Evolutionary conservation across 1,140 invertebrate species (phyloP).

Genomic region (Trissolcus basalis): DNA sequence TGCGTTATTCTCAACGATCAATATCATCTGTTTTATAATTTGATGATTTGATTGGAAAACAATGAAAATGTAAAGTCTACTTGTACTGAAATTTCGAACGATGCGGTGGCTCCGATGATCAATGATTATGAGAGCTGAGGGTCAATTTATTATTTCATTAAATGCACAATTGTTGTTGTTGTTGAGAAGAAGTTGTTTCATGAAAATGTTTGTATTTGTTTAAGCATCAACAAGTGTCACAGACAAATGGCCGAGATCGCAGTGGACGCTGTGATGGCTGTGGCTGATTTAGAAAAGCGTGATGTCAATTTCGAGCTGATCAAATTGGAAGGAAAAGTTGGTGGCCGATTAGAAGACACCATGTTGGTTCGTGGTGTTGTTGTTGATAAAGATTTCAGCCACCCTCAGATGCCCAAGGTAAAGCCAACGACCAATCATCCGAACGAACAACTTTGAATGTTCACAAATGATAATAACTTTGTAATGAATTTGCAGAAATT

Average conservation of each 20-base stretch:
- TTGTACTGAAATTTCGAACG: constrained; percentile 8
- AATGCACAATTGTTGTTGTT: constrained; percentile 56
- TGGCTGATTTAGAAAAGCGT: constrained; percentile 93
- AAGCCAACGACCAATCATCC: no score
- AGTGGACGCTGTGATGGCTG: constrained; percentile 95
- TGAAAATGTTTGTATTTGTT: constrained; percentile 69
- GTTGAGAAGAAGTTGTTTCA: no score
- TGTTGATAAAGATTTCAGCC: constrained; percentile 99
- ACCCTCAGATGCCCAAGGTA: constrained; percentile 99
- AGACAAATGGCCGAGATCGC: constrained; percentile 99
- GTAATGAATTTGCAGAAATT: constrained; percentile 79
- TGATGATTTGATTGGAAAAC: not conserved
- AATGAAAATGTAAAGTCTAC: not conserved
- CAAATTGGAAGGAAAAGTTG: constrained; percentile 99
- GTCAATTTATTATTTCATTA: constrained; percentile 29
- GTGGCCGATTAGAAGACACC: constrained; percentile 97
- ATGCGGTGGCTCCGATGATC: constrained; percentile 67
- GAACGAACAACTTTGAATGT: no score
- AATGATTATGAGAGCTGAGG: constrained; percentile 75
- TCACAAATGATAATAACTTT: not conserved
- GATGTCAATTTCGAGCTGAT: constrained; percentile 99
- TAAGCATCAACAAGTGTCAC: constrained; percentile 96
- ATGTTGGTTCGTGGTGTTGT: constrained; percentile 97
- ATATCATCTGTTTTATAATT: not conserved
- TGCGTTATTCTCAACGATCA: not conserved